Evolutionary conservation across 1,140 invertebrate species (phyloP).

Genomic region (Trinorchestia longiramus): DNA sequence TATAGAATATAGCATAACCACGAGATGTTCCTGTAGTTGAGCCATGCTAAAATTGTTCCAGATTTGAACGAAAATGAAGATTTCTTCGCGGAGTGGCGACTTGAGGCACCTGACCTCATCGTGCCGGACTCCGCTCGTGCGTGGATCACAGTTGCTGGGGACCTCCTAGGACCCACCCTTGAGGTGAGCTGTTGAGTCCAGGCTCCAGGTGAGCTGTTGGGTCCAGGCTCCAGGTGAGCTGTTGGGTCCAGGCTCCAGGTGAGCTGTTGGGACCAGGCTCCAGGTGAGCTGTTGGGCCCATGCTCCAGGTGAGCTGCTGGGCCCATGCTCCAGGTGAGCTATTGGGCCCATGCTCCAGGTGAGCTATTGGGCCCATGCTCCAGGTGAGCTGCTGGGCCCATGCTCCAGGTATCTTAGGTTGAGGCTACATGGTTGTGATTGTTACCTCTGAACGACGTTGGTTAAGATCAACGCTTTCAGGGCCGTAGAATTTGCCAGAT

Average conservation of each 20-base stretch:
- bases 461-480: too few species aligned
- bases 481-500: too few species aligned
- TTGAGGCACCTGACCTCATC: slow-evolving; percentile 62
- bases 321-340: not conserved
- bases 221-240: slow-evolving; percentile 71
- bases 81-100: slow-evolving; percentile 49
- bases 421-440: too few species aligned
- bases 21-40: too few species aligned
- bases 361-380: too few species aligned
- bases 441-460: too few species aligned
- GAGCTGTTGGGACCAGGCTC: slow-evolving; percentile 72
- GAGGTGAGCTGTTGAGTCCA: slow-evolving; percentile 64
- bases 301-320: slow-evolving; percentile 67
- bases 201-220: slow-evolving; percentile 68
- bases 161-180: slow-evolving; percentile 76
- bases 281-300: slow-evolving; percentile 72
- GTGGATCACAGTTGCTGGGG: slow-evolving; percentile 74
- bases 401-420: too few species aligned
- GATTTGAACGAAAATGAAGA: slow-evolving; percentile 3
- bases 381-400: too few species aligned
- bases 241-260: not conserved
- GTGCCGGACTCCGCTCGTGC: slow-evolving; percentile 75
- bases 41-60: not conserved
- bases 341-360: not conserved
- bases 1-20: too few species aligned